Percentiles rank a stretch among this genome's conserved stretches.
Evolutionary conservation across 2,113 vertebrate species (phyloP).

Genomic region (Strigops habroptila): DNA sequence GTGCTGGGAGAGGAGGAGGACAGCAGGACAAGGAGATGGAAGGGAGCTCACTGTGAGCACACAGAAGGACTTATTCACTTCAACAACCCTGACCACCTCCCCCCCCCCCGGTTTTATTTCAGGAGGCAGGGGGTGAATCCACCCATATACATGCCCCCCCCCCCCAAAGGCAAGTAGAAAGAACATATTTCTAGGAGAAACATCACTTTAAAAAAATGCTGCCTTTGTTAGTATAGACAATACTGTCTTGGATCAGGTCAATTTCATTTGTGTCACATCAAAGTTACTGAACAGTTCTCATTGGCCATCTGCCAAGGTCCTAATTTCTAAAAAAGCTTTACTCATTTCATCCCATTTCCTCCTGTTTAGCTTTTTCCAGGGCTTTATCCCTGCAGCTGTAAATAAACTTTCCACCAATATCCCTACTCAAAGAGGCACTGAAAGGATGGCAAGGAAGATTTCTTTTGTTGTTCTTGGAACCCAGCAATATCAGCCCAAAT

Average conservation of each 20-base stretch:
- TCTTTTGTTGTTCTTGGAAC: not conserved
- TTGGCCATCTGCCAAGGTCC: not conserved
- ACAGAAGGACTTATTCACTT: not conserved
- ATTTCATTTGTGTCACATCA: not conserved
- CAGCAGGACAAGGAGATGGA: accelerated
- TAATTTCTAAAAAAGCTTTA: not conserved
- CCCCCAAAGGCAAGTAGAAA: not conserved
- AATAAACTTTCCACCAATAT: not conserved
- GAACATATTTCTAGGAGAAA: not conserved
- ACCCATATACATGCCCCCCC: accelerated
- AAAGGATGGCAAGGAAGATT: not conserved
- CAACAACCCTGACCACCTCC: not conserved
- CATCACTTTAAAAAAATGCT: accelerated
- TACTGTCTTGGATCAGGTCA: not conserved
- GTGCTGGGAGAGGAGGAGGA: not conserved
- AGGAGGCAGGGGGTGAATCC: not conserved
- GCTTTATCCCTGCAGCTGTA: not conserved
- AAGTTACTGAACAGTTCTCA: not conserved
- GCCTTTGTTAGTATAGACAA: not conserved
- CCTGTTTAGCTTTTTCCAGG: not conserved
- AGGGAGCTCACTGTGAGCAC: not conserved
- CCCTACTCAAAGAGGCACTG: not conserved
- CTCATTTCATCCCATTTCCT: not conserved
- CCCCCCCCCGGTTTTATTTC: not conserved
- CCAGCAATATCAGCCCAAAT: not conserved